A percentile compares a stretch with the other conserved stretches of the same genome.
phyloP scores from a whole-genome alignment of 1,140 invertebrate species.

The Neelides sp. region DNA sequence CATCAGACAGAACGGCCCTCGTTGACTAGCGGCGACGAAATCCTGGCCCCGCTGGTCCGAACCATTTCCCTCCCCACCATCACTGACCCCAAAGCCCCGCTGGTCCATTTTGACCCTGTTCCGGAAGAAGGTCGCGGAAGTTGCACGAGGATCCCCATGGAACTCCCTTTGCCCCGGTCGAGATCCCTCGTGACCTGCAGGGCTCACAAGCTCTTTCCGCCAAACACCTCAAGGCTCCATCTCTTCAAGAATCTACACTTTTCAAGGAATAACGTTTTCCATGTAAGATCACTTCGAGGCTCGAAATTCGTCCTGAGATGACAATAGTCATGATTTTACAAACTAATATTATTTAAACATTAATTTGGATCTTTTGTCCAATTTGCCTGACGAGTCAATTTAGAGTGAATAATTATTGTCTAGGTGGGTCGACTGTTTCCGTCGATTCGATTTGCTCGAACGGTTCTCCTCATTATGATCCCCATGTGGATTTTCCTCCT shows the following conservation, averaged over 20 bases:
- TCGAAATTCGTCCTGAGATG: neutral
- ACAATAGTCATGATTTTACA: neutral
- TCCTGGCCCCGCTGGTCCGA: slow-evolving; percentile 14
- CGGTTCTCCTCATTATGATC: slow-evolving; percentile 31
- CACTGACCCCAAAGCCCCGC: neutral
- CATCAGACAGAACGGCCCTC: neutral
- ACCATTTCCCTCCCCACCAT: slow-evolving; percentile 23
- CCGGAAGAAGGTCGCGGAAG: slow-evolving; percentile 3
- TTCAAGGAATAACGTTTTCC: slow-evolving; percentile 24
- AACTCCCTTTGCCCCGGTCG: slow-evolving; percentile 2
- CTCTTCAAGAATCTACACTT: slow-evolving; percentile 28
- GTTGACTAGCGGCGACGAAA: slow-evolving; percentile 10
- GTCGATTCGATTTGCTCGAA: slow-evolving; percentile 30
- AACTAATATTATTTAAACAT: neutral
- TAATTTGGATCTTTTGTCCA: neutral
- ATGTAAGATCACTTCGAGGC: slow-evolving; percentile 15
- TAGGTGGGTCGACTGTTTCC: slow-evolving; percentile 30
- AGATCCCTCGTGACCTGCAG: slow-evolving; percentile 8
- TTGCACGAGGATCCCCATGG: slow-evolving; percentile 9
- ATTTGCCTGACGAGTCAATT: neutral
- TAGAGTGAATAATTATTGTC: slow-evolving; percentile 5
- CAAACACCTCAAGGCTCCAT: slow-evolving; percentile 13
- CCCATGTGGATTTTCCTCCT: slow-evolving; percentile 32
- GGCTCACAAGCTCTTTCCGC: slow-evolving; percentile 13
- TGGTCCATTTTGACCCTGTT: slow-evolving; percentile 17